Base-by-base conservation (phyloP, 2,113 vertebrate species). In the Coptodon bakossiorum region DNA sequence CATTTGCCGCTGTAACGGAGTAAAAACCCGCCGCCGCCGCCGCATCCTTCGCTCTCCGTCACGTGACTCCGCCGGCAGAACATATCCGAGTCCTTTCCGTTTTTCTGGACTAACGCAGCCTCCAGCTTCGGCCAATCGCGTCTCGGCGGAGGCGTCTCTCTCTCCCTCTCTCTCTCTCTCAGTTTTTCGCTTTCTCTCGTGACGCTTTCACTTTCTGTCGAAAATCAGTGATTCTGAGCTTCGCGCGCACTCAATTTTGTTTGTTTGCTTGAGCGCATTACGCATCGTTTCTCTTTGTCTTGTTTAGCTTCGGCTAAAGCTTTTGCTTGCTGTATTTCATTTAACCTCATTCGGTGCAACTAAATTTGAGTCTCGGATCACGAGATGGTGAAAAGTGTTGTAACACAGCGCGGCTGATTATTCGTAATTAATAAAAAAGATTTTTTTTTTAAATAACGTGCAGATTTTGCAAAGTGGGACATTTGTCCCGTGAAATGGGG, bases 91-190 rank as follows among this genome's bases (percentile, higher is more conserved):
- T 91, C 87, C 89, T 83, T 38, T 56, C 82, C 31, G 24, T 83
- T 93, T 89, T 45, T 87, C 82, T 50, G 81, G 89, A 91, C 86
- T 90, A 92, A 92, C n/a, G 80, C 80, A 43, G 43, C 78, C 5
- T 87, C 81, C 80, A 36, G 38, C 73, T 10, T 85, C 81, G 73
- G 90, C 96, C 96, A 96, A 96, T 96, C 88, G 82, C 53, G 56
- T 63, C 85, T 52, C 45, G 31, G 13, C 14, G 66, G 86, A 85
- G 89, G 95, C 84, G 94, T 90, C 61, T 38, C 61, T 38, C 40
- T 43, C 59, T 34, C 13, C 0, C 93, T 82, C 90, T 89, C 83
- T 56, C 82, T 10, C 80, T 9, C 87, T 73, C 57, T 57, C 56
- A 4, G 43, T 88, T 86, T 80, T 29, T 24, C 31, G 43, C 89